A percentile compares a stretch with the other conserved stretches of the same genome.
Conservation (phyloP, 37 sponge, comb jelly and placozoan genomes). For the Spongilla lacustris region DNA sequence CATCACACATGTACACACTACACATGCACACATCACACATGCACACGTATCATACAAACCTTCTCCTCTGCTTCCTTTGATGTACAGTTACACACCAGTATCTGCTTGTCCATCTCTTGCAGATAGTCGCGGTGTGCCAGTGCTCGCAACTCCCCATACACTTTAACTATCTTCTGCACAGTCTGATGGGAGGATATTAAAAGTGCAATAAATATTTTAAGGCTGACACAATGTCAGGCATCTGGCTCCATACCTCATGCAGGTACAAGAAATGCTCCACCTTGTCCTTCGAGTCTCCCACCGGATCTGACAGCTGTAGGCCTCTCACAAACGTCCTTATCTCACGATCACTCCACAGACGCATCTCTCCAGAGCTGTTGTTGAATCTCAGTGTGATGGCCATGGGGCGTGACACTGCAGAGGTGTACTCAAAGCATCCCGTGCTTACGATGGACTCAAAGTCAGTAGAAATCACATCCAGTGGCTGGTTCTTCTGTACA, state of each 20-base stretch:
- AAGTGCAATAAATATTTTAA: neutral
- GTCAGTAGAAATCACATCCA: neutral
- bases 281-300: constrained; percentile 16
- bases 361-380: neutral
- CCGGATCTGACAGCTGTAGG: constrained; percentile 78
- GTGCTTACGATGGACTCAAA: constrained; percentile 39
- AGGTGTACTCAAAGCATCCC: too few relatives aligned
- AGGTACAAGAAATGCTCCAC: constrained; percentile 55
- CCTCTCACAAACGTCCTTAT: constrained; percentile 84
- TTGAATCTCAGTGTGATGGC: too few relatives aligned
- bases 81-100: constrained; percentile 9
- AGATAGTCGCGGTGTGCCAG: constrained; percentile 60
- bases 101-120: constrained; percentile 3
- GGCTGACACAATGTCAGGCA: neutral
- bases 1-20: neutral
- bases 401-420: too few relatives aligned
- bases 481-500: constrained; percentile 33
- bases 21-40: neutral
- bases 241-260: constrained; percentile 28
- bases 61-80: constrained; percentile 43
- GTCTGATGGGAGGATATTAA: constrained; percentile 21
- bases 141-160: constrained; percentile 46
- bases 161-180: constrained; percentile 52
- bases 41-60: neutral
- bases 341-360: constrained; percentile 33